phyloP scores from a whole-genome alignment of 2,113 vertebrate species.

The Podilymbus podiceps region DNA sequence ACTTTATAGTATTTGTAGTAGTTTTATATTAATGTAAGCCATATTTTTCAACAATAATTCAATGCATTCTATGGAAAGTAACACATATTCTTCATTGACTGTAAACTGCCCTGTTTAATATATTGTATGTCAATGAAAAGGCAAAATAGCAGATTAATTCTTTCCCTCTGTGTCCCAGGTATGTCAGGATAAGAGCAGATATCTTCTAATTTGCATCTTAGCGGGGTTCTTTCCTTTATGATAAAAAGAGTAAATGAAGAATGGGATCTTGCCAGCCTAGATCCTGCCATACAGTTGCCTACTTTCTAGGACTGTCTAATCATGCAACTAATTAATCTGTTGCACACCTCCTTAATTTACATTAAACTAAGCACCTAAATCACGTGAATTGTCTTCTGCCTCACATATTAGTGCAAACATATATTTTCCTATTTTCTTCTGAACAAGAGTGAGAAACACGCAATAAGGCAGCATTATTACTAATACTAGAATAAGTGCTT shows the following conservation, averaged over 20 bases:
- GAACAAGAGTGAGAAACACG: background rate
- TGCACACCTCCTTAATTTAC: background rate
- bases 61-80: background rate
- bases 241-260: background rate
- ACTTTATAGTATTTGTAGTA: background rate
- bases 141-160: background rate
- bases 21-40: background rate
- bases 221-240: background rate
- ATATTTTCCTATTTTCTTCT: background rate
- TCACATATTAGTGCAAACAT: background rate
- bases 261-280: background rate
- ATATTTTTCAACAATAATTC: background rate
- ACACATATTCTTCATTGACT: background rate
- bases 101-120: background rate
- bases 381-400: background rate
- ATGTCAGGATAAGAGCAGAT: rapidly evolving
- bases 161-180: background rate
- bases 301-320: background rate
- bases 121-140: background rate
- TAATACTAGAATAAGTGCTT: background rate
- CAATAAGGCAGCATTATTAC: background rate
- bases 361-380: background rate
- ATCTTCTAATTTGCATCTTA: background rate
- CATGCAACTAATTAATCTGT: background rate
- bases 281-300: background rate